Evolutionary conservation across 2,113 vertebrate genomes (phyloP).

Genomic region (Platanista minor): DNA sequence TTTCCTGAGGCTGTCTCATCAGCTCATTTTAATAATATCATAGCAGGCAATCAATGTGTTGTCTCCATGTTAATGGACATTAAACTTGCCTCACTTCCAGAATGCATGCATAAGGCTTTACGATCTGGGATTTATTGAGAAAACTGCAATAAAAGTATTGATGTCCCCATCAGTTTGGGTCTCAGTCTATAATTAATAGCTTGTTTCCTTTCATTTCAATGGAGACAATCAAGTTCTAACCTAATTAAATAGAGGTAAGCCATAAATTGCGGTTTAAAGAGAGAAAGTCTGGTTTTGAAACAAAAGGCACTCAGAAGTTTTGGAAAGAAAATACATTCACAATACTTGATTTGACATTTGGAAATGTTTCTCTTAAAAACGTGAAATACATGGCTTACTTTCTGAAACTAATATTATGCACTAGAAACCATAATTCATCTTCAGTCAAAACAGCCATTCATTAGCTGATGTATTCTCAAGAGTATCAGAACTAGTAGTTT

Average conservation of each 20-base stretch:
- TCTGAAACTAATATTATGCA: not conserved
- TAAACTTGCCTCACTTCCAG: constrained; percentile 75
- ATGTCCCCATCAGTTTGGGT: constrained; percentile 79
- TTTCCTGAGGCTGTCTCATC: constrained; percentile 52
- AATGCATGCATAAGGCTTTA: constrained; percentile 75
- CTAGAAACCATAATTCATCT: not conserved
- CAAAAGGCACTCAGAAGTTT: constrained; percentile 34
- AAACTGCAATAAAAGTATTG: constrained; percentile 81
- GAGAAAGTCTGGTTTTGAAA: constrained; percentile 51
- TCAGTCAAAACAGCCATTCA: not conserved
- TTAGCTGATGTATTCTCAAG: not conserved
- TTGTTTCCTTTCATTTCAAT: constrained; percentile 77
- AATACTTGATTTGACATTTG: constrained; percentile 39
- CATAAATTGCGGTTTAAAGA: constrained; percentile 66
- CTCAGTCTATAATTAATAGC: constrained; percentile 78
- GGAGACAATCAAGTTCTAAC: constrained; percentile 76
- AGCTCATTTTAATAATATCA: constrained; percentile 76
- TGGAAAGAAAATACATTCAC: constrained; percentile 15
- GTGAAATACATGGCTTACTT: not conserved
- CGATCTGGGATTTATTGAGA: constrained; percentile 77
- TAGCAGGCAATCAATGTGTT: constrained; percentile 79
- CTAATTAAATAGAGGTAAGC: constrained; percentile 76
- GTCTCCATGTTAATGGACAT: constrained; percentile 79
- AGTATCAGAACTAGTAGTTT: not conserved
- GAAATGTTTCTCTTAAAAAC: not conserved